These are phyloP conservation scores for Eupithecia dodoneata DNA, from an alignment of 2,888 invertebrate genomes.

Conservation along the genomic window DNA sequence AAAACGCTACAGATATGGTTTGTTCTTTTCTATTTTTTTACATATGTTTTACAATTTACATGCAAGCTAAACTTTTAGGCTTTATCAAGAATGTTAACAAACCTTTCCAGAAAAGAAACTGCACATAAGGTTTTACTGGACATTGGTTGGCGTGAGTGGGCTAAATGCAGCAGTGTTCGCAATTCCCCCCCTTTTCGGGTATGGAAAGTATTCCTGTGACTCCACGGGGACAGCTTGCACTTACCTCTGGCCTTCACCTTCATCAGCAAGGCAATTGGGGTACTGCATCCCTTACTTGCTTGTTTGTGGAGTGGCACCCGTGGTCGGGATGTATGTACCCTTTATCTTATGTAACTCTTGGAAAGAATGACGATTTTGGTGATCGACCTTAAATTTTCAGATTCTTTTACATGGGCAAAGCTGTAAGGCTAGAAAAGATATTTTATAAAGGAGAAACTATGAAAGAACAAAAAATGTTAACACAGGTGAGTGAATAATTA, in stretches of 20 bases:
- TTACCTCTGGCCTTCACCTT: slow-evolving; percentile 74
- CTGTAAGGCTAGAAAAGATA: slow-evolving; percentile 73
- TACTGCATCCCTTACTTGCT: slow-evolving; percentile 74
- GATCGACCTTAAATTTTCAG: slow-evolving; percentile 53
- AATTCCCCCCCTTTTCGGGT: slow-evolving; percentile 78
- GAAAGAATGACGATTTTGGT: background rate
- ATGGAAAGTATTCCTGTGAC: slow-evolving; percentile 80
- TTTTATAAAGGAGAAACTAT: slow-evolving; percentile 74
- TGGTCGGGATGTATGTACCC: slow-evolving; percentile 75
- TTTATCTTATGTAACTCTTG: background rate
- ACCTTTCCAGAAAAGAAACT: slow-evolving; percentile 72
- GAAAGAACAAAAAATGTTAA: slow-evolving; percentile 74
- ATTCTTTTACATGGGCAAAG: slow-evolving; percentile 78
- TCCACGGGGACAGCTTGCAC: slow-evolving; percentile 77
- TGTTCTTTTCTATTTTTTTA: slow-evolving; percentile 38
- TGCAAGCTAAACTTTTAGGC: background rate
- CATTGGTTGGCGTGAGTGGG: slow-evolving; percentile 75
- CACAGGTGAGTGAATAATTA: slow-evolving; percentile 62
- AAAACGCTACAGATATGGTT: slow-evolving; percentile 76
- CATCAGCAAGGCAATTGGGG: slow-evolving; percentile 71
- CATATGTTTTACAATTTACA: background rate
- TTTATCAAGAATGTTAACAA: background rate
- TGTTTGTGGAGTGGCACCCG: slow-evolving; percentile 73
- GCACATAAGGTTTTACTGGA: slow-evolving; percentile 74
- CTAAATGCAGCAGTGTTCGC: slow-evolving; percentile 70